Evolutionary conservation across 2,797 vertebrate species (phyloP).

Genomic region (Scomberomorus guttatus): DNA sequence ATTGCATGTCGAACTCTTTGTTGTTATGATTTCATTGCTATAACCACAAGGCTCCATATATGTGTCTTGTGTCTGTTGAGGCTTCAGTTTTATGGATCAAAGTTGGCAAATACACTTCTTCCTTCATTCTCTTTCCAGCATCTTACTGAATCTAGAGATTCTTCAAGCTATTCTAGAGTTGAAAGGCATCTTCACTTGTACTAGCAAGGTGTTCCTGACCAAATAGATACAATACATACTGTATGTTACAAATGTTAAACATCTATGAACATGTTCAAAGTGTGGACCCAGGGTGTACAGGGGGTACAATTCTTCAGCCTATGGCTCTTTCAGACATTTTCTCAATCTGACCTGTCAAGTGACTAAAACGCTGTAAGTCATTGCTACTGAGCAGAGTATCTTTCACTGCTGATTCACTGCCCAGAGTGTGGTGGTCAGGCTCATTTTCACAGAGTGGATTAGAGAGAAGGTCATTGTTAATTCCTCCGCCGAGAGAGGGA

Average conservation of each 20-base stretch:
- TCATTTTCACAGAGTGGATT: constrained; percentile 71
- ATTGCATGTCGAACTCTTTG: not conserved
- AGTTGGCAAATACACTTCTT: not conserved
- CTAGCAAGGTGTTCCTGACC: not conserved
- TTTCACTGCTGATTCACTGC: constrained; percentile 57
- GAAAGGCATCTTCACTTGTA: not conserved
- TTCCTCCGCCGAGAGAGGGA: constrained; percentile 50
- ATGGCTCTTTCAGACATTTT: constrained; percentile 3
- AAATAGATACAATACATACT: not conserved
- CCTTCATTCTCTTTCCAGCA: not conserved
- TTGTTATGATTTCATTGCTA: not conserved
- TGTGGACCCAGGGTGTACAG: not conserved
- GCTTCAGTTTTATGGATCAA: not conserved
- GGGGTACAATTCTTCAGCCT: not conserved
- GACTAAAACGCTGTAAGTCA: constrained; percentile 22
- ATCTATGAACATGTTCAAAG: constrained; percentile 6
- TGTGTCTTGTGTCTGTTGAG: not conserved
- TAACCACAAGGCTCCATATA: not conserved
- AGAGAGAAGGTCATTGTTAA: constrained; percentile 73
- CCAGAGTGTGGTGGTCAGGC: constrained; percentile 37
- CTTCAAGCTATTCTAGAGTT: not conserved
- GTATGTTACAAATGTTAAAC: not conserved
- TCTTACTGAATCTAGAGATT: not conserved
- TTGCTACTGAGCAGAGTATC: constrained; percentile 17
- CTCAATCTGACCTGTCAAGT: constrained; percentile 14